Conservation (phyloP, 2,113 vertebrate species). For the Oxygymnocypris stewartii region DNA sequence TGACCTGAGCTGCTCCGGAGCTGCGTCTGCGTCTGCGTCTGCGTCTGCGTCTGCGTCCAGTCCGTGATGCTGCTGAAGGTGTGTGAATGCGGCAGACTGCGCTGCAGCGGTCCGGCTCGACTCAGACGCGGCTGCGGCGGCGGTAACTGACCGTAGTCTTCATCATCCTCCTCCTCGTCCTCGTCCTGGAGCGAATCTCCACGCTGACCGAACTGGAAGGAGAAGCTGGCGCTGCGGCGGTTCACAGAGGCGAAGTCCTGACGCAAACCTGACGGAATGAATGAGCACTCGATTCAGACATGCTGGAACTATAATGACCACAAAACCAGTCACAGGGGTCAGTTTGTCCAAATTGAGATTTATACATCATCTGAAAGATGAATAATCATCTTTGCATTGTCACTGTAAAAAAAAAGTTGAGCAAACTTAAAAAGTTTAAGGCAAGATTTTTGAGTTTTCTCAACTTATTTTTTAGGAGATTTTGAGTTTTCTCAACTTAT, state of each 20-base stretch:
- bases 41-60: slow-evolving; percentile 71
- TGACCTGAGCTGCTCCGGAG: slow-evolving; percentile 84
- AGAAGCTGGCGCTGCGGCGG: slow-evolving; percentile 82
- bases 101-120: slow-evolving; percentile 77
- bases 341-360: too few relatives aligned
- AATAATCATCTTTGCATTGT: too few relatives aligned
- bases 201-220: slow-evolving; percentile 77
- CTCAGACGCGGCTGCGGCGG: slow-evolving; percentile 86
- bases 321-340: too few relatives aligned
- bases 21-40: slow-evolving; percentile 57
- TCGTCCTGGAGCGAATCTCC: slow-evolving; percentile 79
- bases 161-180: slow-evolving; percentile 81
- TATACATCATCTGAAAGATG: too few relatives aligned
- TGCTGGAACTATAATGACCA: too few relatives aligned
- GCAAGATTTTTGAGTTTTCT: too few relatives aligned
- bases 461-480: too few relatives aligned
- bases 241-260: slow-evolving; percentile 87
- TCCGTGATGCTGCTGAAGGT: slow-evolving; percentile 92
- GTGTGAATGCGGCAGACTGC: slow-evolving; percentile 87
- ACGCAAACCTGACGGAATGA: slow-evolving; percentile 81
- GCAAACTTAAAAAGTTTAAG: too few relatives aligned
- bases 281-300: too few relatives aligned
- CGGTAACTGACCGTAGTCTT: slow-evolving; percentile 86
- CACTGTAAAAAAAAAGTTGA: too few relatives aligned
- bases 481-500: too few relatives aligned